Conservation (phyloP, 92 coral and sea anemone genomes). For the Parazoanthus darwini region DNA sequence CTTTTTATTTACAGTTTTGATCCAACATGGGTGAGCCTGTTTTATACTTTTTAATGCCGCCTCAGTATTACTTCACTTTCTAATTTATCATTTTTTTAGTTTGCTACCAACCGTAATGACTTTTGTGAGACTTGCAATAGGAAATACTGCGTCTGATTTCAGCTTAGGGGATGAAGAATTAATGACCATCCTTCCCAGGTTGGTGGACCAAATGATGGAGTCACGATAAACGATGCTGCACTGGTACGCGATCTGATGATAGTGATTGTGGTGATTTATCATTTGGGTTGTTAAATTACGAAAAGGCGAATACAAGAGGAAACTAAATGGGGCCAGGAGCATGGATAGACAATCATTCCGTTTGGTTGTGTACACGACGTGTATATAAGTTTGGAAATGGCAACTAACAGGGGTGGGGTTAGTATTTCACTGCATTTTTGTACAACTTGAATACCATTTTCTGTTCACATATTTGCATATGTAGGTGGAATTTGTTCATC, state of each 20-base stretch:
- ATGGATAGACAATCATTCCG: too few species aligned
- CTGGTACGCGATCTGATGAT: conserved; percentile 25
- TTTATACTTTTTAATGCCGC: neutral
- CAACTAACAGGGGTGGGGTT: too few species aligned
- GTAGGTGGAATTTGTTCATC: too few species aligned
- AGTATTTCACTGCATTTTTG: too few species aligned
- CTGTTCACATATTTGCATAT: too few species aligned
- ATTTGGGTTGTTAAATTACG: too few species aligned
- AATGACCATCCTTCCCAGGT: conserved; percentile 25
- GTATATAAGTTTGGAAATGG: too few species aligned
- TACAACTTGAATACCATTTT: too few species aligned
- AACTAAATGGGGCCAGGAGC: too few species aligned
- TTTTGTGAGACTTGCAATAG: conserved; percentile 87
- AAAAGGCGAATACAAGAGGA: too few species aligned
- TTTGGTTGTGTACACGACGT: too few species aligned
- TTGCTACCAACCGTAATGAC: conserved; percentile 72
- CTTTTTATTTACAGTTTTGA: neutral
- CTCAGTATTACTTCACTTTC: too few species aligned
- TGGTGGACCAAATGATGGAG: conserved; percentile 30
- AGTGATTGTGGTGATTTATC: neutral
- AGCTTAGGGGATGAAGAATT: conserved; percentile 20
- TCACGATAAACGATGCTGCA: conserved; percentile 30
- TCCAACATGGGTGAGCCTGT: neutral
- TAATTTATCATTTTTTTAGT: neutral
- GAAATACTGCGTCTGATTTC: conserved; percentile 51